These are phyloP conservation scores for Sceloporus undulatus DNA, from an alignment of 2,113 vertebrate species.

Conservation along the genomic window DNA sequence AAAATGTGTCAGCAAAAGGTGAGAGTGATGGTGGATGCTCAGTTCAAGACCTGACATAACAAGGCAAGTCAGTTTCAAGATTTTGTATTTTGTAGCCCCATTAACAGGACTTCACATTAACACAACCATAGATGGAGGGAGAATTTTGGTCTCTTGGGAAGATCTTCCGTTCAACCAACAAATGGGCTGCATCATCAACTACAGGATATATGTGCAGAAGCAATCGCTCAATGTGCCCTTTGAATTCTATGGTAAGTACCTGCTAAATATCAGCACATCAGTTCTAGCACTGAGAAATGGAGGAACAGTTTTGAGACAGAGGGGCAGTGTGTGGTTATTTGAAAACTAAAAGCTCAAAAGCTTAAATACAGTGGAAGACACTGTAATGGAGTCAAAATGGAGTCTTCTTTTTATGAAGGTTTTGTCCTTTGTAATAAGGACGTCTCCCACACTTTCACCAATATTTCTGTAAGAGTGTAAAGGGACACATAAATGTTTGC, in stretches of 20 bases:
- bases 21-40: accelerated
- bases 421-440: background rate
- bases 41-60: accelerated
- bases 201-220: constrained; percentile 71
- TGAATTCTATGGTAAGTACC: constrained; percentile 42
- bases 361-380: no score
- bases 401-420: background rate
- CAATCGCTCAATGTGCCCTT: background rate
- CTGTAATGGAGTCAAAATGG: background rate
- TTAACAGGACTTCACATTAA: constrained; percentile 64
- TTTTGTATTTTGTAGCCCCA: constrained; percentile 61
- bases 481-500: background rate
- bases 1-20: constrained; percentile 67
- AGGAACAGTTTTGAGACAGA: background rate
- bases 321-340: no score
- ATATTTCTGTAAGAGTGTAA: background rate
- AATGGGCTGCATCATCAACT: constrained; percentile 73
- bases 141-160: constrained; percentile 67
- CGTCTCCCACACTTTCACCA: background rate
- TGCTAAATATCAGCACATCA: background rate
- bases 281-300: accelerated
- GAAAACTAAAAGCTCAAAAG: background rate
- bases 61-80: accelerated
- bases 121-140: accelerated
- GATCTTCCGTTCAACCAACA: constrained; percentile 64